Evolutionary conservation across 2,113 vertebrate genomes (phyloP).

Genomic region (Helogale parvula): DNA sequence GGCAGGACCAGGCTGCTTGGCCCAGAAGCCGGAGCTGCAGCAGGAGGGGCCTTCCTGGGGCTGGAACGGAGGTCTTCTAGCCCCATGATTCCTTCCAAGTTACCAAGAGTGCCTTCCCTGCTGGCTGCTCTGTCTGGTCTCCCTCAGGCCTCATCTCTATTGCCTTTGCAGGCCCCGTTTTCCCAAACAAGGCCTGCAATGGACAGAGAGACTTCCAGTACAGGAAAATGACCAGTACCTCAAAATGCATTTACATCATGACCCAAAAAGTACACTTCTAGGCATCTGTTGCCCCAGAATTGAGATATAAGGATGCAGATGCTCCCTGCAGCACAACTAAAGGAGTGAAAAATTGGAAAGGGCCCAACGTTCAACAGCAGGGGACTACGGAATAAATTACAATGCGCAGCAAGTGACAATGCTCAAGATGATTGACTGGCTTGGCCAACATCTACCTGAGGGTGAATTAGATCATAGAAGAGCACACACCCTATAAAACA

Average conservation of each 20-base stretch:
- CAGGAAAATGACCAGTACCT: not conserved
- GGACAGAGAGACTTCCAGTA: not conserved
- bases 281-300: not conserved
- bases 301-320: not conserved
- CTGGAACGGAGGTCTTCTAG: not conserved
- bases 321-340: not conserved
- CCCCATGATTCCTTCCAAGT: not conserved
- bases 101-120: accelerated
- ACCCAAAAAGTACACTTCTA: not conserved
- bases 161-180: not conserved
- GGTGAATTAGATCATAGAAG: too few species aligned
- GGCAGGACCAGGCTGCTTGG: not conserved
- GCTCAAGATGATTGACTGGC: not conserved
- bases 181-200: not conserved
- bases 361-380: not conserved
- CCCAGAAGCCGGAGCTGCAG: not conserved
- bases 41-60: not conserved
- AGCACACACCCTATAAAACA: too few species aligned
- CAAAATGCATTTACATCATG: not conserved
- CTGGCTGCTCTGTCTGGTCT: not conserved
- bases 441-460: not conserved
- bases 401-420: not conserved
- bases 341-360: not conserved
- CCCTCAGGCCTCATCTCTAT: not conserved
- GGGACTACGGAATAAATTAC: not conserved